These are phyloP conservation scores for Drosophila helvetica DNA, from an alignment of 2,888 invertebrate genomes.

Conservation along the genomic window DNA sequence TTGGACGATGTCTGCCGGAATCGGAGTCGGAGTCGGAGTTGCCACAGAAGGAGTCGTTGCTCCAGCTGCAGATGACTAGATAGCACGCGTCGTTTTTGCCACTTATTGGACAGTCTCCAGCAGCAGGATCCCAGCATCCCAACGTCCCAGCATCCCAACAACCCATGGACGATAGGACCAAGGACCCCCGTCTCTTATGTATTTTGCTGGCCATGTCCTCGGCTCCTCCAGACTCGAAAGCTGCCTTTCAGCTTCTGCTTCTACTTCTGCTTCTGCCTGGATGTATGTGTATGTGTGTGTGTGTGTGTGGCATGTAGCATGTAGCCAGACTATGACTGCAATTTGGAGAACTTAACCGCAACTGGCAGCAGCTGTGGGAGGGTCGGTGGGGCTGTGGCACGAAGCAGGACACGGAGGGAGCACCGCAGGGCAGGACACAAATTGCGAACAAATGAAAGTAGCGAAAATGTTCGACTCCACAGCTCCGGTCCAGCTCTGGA, in stretches of 20 bases:
- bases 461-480: conserved; percentile 59
- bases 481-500: conserved; percentile 10
- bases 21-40: conserved; percentile 4
- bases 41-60: conserved; percentile 7
- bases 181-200: conserved; percentile 11
- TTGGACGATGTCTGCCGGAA: conserved; percentile 51
- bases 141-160: conserved; percentile 9
- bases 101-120: conserved; percentile 67
- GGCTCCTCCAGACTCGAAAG: not conserved
- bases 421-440: conserved; percentile 76
- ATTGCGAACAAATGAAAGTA: conserved; percentile 77
- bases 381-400: conserved; percentile 6
- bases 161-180: conserved; percentile 1
- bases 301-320: conserved; percentile 45
- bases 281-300: conserved; percentile 34
- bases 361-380: conserved; percentile 32
- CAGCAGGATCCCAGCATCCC: conserved; percentile 23
- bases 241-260: not conserved
- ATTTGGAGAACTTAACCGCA: conserved; percentile 77
- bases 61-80: conserved; percentile 54
- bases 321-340: conserved; percentile 69
- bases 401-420: conserved; percentile 31
- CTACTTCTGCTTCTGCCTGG: conserved; percentile 1
- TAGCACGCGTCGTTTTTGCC: conserved; percentile 72
- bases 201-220: conserved; percentile 10